These are phyloP conservation scores for Dicroscelio sp. DNA, from an alignment of 2,888 invertebrate species.

Conservation along the genomic window DNA sequence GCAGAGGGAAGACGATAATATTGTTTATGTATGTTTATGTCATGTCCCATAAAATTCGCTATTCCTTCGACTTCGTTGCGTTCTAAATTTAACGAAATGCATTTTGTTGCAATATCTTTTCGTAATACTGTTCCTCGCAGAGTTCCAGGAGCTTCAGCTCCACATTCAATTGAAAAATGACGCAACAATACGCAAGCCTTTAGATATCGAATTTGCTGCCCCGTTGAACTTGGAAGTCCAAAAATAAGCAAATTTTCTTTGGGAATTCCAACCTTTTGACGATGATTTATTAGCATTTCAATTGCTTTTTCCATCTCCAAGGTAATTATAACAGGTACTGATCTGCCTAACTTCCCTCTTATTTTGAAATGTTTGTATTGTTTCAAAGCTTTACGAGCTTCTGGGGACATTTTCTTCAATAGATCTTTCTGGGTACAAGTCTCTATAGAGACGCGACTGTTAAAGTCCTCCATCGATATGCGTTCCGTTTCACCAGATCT, in stretches of 20 bases:
- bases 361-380: conserved; percentile 65
- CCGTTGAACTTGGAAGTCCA: conserved; percentile 37
- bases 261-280: conserved; percentile 45
- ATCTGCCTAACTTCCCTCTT: conserved; percentile 65
- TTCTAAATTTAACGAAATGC: conserved; percentile 65
- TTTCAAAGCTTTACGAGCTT: not conserved
- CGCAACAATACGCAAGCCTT: conserved; percentile 72
- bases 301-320: conserved; percentile 19
- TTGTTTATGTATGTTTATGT: conserved; percentile 54
- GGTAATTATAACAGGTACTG: conserved; percentile 57
- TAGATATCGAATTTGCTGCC: conserved; percentile 28
- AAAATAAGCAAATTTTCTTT: conserved; percentile 75
- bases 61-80: conserved; percentile 48
- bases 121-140: conserved; percentile 78
- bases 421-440: not conserved
- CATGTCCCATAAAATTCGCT: conserved; percentile 73
- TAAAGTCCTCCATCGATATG: conserved; percentile 59
- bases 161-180: conserved; percentile 68
- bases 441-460: not conserved
- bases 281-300: conserved; percentile 48
- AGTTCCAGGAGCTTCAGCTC: conserved; percentile 68
- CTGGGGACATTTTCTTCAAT: not conserved
- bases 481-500: conserved; percentile 3
- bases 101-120: conserved; percentile 82
- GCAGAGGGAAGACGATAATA: conserved; percentile 46